Conservation (phyloP, 2,888 invertebrate species). For the Sphaerophoria taeniata region DNA sequence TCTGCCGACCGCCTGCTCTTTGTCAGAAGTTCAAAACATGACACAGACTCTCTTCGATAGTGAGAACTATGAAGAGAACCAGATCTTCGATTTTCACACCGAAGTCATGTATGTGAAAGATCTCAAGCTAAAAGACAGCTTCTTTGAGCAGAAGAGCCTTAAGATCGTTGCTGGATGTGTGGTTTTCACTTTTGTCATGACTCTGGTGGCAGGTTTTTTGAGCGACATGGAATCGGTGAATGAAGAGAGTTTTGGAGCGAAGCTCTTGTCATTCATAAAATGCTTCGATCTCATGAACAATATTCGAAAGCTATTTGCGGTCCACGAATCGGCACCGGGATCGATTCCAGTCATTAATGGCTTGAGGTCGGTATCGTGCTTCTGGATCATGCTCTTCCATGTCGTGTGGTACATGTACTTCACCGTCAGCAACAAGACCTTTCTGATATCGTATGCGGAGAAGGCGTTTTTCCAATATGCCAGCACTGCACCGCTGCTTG, state of each 20-base stretch:
- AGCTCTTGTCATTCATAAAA: conserved; percentile 77
- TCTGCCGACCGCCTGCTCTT: conserved; percentile 83
- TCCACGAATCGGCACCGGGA: conserved; percentile 75
- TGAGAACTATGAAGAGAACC: conserved; percentile 79
- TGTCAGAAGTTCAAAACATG: conserved; percentile 80
- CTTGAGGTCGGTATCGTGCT: conserved; percentile 81
- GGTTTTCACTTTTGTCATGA: conserved; percentile 77
- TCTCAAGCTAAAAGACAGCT: conserved; percentile 79
- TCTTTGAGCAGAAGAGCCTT: conserved; percentile 80
- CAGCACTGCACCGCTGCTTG: conserved; percentile 81
- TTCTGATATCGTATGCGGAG: conserved; percentile 81
- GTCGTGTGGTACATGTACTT: conserved; percentile 83
- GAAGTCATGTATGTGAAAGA: conserved; percentile 82
- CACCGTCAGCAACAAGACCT: conserved; percentile 81
- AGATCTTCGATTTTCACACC: conserved; percentile 80
- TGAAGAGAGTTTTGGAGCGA: conserved; percentile 14
- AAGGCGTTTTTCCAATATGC: conserved; percentile 81
- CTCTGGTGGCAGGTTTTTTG: conserved; percentile 74
- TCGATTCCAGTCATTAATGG: conserved; percentile 82
- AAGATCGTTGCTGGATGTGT: conserved; percentile 78
- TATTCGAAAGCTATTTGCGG: conserved; percentile 78
- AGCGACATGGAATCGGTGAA: conserved; percentile 16
- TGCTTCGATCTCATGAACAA: conserved; percentile 81
- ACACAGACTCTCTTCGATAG: conserved; percentile 80
- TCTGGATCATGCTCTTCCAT: conserved; percentile 82